Evolutionary conservation across 2,797 vertebrate genomes (phyloP).

Genomic region (Dromococcyx pavoninus): DNA sequence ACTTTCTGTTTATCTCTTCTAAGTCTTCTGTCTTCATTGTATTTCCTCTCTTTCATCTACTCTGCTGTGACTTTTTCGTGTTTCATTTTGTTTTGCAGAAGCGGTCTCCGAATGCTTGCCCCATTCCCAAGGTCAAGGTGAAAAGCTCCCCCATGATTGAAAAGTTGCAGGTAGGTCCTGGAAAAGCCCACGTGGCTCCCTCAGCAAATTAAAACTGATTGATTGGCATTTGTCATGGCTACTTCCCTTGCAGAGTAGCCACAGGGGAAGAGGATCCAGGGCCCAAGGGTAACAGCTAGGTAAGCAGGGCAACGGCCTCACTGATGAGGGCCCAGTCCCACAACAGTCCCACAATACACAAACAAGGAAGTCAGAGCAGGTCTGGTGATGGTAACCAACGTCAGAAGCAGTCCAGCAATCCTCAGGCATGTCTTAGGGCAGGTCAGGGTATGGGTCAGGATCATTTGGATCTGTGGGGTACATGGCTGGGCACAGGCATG

Average conservation of each 20-base stretch:
- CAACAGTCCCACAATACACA: not conserved
- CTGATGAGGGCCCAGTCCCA: not conserved
- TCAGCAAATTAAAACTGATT: not conserved
- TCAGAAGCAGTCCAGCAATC: not conserved
- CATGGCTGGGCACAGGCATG: not conserved
- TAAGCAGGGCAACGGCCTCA: not conserved
- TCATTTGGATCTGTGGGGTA: not conserved
- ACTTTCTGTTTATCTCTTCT: not conserved
- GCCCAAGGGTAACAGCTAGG: not conserved
- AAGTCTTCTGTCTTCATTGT: not conserved
- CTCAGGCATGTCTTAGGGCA: not conserved
- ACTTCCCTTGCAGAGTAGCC: not conserved
- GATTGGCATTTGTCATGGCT: not conserved
- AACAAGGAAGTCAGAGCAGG: not conserved
- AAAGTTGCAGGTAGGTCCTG: constrained; percentile 79
- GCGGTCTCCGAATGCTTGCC: constrained; percentile 54
- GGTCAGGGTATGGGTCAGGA: not conserved
- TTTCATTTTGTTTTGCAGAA: constrained; percentile 70
- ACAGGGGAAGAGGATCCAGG: not conserved
- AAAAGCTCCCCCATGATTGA: constrained; percentile 83
- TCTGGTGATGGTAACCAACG: not conserved
- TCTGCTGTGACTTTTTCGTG: not conserved
- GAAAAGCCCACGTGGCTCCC: not conserved
- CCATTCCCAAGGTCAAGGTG: constrained; percentile 76
- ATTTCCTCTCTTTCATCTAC: not conserved